Evolutionary conservation across 1,140 invertebrate species (phyloP), one percentile per base, ranked within the genome.

Genomic region (Orussus abietinus): DNA sequence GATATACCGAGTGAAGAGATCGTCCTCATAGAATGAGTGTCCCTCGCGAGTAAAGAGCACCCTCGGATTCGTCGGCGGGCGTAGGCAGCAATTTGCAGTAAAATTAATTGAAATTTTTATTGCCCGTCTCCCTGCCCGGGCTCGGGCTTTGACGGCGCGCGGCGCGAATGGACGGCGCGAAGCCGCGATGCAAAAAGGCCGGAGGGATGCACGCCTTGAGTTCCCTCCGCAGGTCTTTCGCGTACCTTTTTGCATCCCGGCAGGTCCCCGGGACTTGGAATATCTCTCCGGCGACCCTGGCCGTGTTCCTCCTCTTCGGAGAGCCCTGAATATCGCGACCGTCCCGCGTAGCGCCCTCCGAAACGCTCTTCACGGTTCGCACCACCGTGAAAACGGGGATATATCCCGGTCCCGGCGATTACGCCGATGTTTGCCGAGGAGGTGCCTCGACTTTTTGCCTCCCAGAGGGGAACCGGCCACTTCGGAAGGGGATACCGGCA

Each of bases 31-130:
- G n/a, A n/a, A n/a, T n/a, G n/a, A n/a, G n/a, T n/a, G n/a, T n/a
- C n/a, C n/a, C n/a, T n/a, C n/a, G n/a, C n/a, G n/a, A n/a, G n/a
- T n/a, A n/a, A n/a, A n/a, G n/a, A n/a, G n/a, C n/a, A n/a, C n/a
- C n/a, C n/a, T n/a, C n/a, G n/a, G 15, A 39, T 39, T 29, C 37
- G 25, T 30, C 20, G 37, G 31, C 29, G 31, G 11, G 14, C 7
- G 31, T 21, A 18, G 34, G 22, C 10, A 25, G 35, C 57, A 51
- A 57, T 62, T 58, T 52, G 49, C 55, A 53, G 50, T 54, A 56
- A 57, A 62, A 56, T 62, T 59, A 57, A 62, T 57, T 50, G 57
- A 51, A 49, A 55, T 43, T 57, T 59, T 59, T 55, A 56, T 58
- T 45, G 45, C 22, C 38, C 15, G n/a, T n/a, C n/a, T n/a, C n/a